Conservation (phyloP, 2,888 invertebrate species). For the Carterocephalus palaemon region DNA sequence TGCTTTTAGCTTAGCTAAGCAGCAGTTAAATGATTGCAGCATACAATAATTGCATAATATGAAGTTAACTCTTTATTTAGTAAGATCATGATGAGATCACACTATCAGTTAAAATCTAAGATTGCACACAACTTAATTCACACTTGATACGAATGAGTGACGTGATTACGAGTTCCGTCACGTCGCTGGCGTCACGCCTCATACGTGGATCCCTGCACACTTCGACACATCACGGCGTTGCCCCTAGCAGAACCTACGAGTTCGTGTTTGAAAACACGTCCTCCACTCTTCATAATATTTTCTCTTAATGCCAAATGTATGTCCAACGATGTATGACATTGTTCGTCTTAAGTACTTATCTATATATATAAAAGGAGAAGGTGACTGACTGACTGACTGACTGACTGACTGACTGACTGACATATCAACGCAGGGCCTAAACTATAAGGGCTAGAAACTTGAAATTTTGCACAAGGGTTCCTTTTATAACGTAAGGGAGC, state of each 20-base stretch:
- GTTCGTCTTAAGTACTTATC: too few species aligned
- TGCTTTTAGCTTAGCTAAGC: too few species aligned
- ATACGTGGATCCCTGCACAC: conserved; percentile 32
- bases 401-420: too few species aligned
- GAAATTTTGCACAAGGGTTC: too few species aligned
- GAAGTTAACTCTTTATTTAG: neutral
- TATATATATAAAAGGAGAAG: too few species aligned
- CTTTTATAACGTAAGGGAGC: too few species aligned
- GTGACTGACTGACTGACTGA: too few species aligned
- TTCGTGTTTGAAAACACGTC: conserved; percentile 33
- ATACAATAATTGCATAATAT: neutral
- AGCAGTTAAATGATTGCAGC: too few species aligned
- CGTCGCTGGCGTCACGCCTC: conserved; percentile 30
- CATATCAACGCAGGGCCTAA: too few species aligned
- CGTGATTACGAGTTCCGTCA: conserved; percentile 32
- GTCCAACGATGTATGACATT: conserved; percentile 4
- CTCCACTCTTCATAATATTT: conserved; percentile 25
- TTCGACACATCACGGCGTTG: conserved; percentile 9
- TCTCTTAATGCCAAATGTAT: conserved; percentile 10
- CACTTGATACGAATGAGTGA: conserved; percentile 12
- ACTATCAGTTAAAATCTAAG: conserved; percentile 3
- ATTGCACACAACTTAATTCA: conserved; percentile 13
- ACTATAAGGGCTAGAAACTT: too few species aligned
- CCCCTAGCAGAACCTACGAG: conserved; percentile 23
- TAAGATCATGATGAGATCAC: conserved; percentile 3